These are phyloP conservation scores for Tauraco hartlaubi DNA, from an alignment of 2,797 vertebrate species.

Conservation along the genomic window DNA sequence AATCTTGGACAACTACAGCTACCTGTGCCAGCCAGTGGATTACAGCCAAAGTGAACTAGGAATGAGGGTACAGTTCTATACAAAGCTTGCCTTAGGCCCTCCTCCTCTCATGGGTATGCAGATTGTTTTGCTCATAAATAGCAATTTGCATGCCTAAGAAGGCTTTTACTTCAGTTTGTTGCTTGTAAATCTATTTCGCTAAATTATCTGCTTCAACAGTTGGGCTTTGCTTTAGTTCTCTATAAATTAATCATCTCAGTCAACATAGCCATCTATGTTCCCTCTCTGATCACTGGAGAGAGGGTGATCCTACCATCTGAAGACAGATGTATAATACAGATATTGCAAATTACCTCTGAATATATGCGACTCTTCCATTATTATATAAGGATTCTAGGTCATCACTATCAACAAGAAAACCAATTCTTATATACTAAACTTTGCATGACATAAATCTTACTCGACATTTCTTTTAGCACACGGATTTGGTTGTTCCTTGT, in stretches of 20 bases:
- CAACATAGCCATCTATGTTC: not conserved
- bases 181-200: not conserved
- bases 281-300: not conserved
- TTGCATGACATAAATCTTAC: not conserved
- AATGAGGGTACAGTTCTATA: slow-evolving; percentile 64
- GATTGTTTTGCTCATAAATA: not conserved
- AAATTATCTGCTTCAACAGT: not conserved
- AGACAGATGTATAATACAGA: not conserved
- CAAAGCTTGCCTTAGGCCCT: not conserved
- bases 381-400: not conserved
- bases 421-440: not conserved
- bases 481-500: not conserved
- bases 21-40: slow-evolving; percentile 81
- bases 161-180: not conserved
- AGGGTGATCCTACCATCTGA: not conserved
- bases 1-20: slow-evolving; percentile 81
- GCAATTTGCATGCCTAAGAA: not conserved
- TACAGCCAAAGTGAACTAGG: slow-evolving; percentile 74
- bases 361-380: not conserved
- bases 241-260: not conserved
- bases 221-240: not conserved
- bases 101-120: not conserved
- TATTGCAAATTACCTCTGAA: not conserved
- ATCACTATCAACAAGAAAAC: not conserved
- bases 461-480: not conserved